A percentile compares a stretch with the other conserved stretches of the same genome.
These are phyloP conservation scores for Hypomecis atomaria DNA, from an alignment of 2,888 invertebrate genomes.

Conservation along the genomic window DNA sequence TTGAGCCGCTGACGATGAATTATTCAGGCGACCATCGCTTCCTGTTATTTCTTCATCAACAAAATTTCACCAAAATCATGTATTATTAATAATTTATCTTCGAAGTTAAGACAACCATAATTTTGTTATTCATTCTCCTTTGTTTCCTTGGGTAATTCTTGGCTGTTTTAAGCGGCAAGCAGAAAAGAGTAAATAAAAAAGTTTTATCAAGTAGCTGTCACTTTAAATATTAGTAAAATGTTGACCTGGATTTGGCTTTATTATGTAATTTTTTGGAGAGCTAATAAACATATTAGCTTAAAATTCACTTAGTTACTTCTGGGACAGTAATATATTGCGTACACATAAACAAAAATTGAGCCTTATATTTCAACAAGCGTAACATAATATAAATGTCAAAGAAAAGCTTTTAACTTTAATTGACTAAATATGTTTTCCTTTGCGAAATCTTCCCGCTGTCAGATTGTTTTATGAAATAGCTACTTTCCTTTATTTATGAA, in stretches of 20 bases:
- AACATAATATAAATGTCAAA: not conserved
- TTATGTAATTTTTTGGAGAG: too few relatives aligned
- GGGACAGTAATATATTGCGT: too few relatives aligned
- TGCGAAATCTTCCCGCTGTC: too few relatives aligned
- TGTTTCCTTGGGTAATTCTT: not conserved
- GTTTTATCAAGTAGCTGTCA: not conserved
- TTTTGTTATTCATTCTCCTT: not conserved
- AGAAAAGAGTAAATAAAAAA: not conserved
- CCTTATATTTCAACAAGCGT: not conserved
- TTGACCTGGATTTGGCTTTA: too few relatives aligned
- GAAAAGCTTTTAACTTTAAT: not conserved
- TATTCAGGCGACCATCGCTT: constrained; percentile 7
- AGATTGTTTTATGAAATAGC: too few relatives aligned
- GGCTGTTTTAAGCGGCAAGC: not conserved
- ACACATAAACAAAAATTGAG: too few relatives aligned
- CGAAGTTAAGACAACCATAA: constrained; percentile 6
- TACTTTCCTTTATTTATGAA: too few relatives aligned
- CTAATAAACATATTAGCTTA: too few relatives aligned
- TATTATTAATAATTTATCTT: constrained; percentile 10
- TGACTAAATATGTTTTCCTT: not conserved
- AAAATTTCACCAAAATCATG: constrained; percentile 8
- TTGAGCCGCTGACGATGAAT: not conserved
- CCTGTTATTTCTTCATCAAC: constrained; percentile 3
- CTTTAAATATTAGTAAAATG: too few relatives aligned
- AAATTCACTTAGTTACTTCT: too few relatives aligned